phyloP scores from a whole-genome alignment of 2,888 invertebrate genomes.

The Mantis religiosa region DNA sequence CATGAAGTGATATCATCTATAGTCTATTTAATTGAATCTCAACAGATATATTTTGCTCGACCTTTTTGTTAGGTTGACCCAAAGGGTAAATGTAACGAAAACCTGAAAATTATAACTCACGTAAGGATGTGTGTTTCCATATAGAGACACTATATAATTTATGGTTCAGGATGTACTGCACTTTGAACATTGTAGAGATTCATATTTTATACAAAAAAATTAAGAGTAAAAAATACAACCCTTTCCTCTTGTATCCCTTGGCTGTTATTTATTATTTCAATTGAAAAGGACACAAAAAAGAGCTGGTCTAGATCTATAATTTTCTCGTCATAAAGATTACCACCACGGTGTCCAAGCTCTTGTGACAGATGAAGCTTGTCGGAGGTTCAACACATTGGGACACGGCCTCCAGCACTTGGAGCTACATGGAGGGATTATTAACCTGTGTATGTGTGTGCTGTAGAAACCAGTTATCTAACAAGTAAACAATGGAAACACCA shows the following conservation, averaged over 20 bases:
- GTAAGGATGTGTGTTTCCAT: not conserved
- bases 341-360: not conserved
- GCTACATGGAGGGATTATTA: not conserved
- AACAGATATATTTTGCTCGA: not conserved
- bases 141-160: not conserved
- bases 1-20: not conserved
- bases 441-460: not conserved
- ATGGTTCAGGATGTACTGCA: not conserved
- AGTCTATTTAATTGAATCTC: not conserved
- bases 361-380: not conserved
- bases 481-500: slow-evolving; percentile 18
- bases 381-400: slow-evolving; percentile 3
- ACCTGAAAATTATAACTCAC: not conserved
- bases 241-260: not conserved
- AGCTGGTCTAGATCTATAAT: not conserved
- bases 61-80: not conserved
- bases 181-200: not conserved
- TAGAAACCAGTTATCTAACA: slow-evolving; percentile 11
- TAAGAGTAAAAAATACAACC: not conserved
- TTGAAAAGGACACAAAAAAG: not conserved
- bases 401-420: not conserved
- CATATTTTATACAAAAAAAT: not conserved
- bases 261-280: not conserved
- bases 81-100: not conserved
- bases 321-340: not conserved